Evolutionary conservation across 2,113 vertebrate species (phyloP).

Genomic region (Hipposideros armiger): DNA sequence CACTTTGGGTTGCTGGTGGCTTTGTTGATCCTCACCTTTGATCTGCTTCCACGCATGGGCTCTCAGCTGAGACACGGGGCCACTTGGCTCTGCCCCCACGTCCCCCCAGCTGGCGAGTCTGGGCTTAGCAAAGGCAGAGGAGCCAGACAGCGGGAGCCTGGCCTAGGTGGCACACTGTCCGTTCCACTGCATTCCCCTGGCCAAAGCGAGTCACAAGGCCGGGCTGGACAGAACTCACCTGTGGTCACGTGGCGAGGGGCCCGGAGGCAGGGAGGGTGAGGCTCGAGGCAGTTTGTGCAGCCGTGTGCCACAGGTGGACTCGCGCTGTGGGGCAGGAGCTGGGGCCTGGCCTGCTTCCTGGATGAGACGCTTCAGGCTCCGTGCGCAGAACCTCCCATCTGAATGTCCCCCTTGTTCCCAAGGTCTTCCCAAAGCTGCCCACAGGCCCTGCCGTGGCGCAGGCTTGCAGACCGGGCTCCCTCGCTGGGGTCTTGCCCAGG

Average conservation of each 20-base stretch:
- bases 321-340: accelerated
- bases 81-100: not conserved
- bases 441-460: accelerated
- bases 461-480: not conserved
- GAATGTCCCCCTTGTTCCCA: not conserved
- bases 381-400: not conserved
- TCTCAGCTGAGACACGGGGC: not conserved
- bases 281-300: not conserved
- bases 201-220: not conserved
- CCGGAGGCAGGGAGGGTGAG: not conserved
- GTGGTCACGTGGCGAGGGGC: not conserved
- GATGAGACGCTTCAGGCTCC: accelerated
- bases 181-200: not conserved
- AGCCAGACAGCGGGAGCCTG: not conserved
- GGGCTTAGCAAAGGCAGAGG: not conserved
- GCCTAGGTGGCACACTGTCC: accelerated
- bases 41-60: not conserved
- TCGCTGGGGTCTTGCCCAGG: not conserved
- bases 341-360: not conserved
- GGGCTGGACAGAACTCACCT: not conserved
- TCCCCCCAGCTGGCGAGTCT: not conserved
- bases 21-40: not conserved
- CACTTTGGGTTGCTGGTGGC: not conserved
- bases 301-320: accelerated
- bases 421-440: too few relatives aligned